Percentiles rank a stretch among this genome's conserved stretches.
phyloP scores from a whole-genome alignment of 2,113 vertebrate genomes.

The Acanthochromis polyacanthus region DNA sequence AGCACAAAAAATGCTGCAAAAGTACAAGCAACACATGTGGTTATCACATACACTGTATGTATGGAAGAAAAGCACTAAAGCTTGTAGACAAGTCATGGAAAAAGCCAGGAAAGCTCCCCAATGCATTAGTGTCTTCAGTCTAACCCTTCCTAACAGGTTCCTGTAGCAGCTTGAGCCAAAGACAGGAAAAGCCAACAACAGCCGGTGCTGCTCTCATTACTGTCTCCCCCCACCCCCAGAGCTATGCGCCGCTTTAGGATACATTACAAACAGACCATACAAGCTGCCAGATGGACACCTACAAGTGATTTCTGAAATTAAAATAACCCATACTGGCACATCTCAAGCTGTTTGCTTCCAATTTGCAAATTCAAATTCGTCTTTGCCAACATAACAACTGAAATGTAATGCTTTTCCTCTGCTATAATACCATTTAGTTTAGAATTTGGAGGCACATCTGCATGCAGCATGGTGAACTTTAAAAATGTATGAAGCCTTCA shows the following conservation, averaged over 20 bases:
- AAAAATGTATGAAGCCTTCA: not conserved
- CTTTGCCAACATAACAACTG: not conserved
- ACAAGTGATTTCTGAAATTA: constrained; percentile 21
- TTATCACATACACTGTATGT: not conserved
- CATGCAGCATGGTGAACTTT: not conserved
- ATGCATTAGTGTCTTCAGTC: constrained; percentile 27
- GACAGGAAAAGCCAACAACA: constrained; percentile 63
- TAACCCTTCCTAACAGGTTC: constrained; percentile 52
- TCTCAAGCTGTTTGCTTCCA: constrained; percentile 15
- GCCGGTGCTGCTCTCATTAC: constrained; percentile 61
- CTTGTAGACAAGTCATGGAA: not conserved
- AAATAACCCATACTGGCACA: constrained; percentile 1
- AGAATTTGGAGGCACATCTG: not conserved
- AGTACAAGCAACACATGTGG: not conserved
- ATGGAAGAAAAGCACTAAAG: not conserved
- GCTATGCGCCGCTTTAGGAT: constrained; percentile 42
- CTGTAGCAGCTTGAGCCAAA: constrained; percentile 58
- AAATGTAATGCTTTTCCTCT: not conserved
- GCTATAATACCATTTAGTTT: not conserved
- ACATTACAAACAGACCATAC: constrained; percentile 52
- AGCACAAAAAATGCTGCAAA: not conserved
- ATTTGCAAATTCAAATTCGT: not conserved
- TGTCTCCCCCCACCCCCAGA: constrained; percentile 28
- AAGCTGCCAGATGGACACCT: constrained; percentile 34
- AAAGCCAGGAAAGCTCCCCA: not conserved